These are phyloP conservation scores for Leptogaster cylindrica DNA, from an alignment of 2,888 invertebrate genomes.

Conservation along the genomic window DNA sequence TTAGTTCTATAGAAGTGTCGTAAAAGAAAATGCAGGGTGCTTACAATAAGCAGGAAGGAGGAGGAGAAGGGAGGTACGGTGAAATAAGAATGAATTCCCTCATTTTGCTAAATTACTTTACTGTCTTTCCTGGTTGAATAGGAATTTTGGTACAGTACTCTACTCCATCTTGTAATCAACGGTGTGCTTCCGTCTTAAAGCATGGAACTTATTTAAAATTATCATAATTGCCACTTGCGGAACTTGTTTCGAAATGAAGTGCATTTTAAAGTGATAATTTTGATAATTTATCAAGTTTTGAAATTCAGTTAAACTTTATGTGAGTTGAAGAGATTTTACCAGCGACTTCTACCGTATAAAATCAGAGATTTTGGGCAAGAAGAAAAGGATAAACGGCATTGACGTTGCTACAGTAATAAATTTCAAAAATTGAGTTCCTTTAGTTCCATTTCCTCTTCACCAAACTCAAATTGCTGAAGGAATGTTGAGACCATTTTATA, in stretches of 20 bases:
- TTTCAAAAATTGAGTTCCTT: constrained; percentile 30
- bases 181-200: background rate
- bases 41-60: no score
- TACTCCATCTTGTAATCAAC: background rate
- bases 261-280: constrained; percentile 36
- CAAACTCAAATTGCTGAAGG: constrained; percentile 24
- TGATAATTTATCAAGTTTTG: constrained; percentile 18
- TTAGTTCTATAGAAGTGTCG: no score
- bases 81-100: no score
- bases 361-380: background rate
- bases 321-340: constrained; percentile 4
- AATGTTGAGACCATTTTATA: constrained; percentile 33
- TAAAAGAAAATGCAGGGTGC: no score
- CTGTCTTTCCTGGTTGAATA: background rate
- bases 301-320: constrained; percentile 9
- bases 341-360: background rate
- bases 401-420: constrained; percentile 17
- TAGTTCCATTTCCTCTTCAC: constrained; percentile 28
- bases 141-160: background rate
- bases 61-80: no score
- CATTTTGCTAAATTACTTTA: constrained; percentile 17
- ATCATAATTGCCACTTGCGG: constrained; percentile 33
- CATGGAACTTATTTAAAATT: constrained; percentile 25
- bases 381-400: background rate
- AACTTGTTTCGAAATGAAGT: constrained; percentile 32